Percentiles rank a stretch among this genome's conserved stretches.
Conservation (phyloP, 1,140 invertebrate genomes). For the Akabosia matsudoensis region DNA sequence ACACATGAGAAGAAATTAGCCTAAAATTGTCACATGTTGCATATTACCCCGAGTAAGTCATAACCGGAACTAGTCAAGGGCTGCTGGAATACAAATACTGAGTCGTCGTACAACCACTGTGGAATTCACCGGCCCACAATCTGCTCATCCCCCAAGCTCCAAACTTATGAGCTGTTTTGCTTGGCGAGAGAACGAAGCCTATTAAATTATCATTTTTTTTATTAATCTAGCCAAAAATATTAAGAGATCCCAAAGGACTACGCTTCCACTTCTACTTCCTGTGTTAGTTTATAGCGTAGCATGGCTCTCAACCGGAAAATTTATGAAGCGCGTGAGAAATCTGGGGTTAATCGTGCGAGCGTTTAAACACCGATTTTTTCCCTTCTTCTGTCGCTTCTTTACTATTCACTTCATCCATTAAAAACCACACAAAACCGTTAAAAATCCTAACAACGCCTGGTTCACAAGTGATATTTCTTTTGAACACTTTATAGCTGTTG, state of each 20-base stretch:
- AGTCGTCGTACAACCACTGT: no score
- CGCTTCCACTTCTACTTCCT: not conserved
- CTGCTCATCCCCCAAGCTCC: not conserved
- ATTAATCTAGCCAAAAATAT: not conserved
- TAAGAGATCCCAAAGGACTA: no score
- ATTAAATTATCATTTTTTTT: not conserved
- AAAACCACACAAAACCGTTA: not conserved
- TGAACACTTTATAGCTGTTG: not conserved
- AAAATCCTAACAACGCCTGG: not conserved
- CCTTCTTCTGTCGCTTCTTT: not conserved
- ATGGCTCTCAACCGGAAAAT: not conserved
- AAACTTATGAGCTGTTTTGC: constrained; percentile 5
- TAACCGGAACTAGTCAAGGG: no score
- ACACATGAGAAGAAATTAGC: no score
- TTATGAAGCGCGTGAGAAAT: not conserved
- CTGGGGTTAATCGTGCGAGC: no score
- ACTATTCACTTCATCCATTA: not conserved
- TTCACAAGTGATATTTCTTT: not conserved
- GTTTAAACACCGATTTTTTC: not conserved
- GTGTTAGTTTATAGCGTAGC: not conserved
- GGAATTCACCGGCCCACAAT: no score
- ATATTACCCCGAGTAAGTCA: no score
- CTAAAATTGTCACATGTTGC: no score
- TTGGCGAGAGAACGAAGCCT: not conserved
- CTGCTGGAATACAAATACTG: no score